Percentiles rank a stretch among this genome's conserved stretches.
Evolutionary conservation across 2,797 vertebrate species (phyloP).

Genomic region (Nannoperca australis): DNA sequence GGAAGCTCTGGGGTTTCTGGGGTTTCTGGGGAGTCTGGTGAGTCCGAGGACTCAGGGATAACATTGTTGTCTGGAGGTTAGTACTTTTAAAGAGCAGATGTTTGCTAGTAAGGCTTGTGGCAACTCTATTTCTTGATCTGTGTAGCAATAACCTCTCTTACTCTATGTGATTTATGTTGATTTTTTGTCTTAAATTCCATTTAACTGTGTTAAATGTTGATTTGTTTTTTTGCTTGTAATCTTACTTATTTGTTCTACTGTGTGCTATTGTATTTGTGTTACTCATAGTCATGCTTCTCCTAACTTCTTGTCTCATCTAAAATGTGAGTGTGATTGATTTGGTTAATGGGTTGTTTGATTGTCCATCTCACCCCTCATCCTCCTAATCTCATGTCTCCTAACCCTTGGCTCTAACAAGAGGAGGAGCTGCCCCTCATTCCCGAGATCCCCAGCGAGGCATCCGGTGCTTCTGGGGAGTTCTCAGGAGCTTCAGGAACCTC

Average conservation of each 20-base stretch:
- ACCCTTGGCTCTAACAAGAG: conserved; percentile 86
- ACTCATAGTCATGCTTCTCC: conserved; percentile 44
- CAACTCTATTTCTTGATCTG: conserved; percentile 11
- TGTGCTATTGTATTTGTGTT: conserved; percentile 45
- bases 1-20: conserved; percentile 79
- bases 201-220: conserved; percentile 80
- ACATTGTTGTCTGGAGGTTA: conserved; percentile 84
- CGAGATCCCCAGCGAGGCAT: conserved; percentile 76
- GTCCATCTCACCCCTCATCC: conserved; percentile 59
- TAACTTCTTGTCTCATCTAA: conserved; percentile 56
- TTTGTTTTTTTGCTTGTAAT: conserved; percentile 6
- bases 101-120: conserved; percentile 12
- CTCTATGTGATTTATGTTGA: conserved; percentile 47
- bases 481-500: conserved; percentile 75
- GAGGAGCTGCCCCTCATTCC: conserved; percentile 76
- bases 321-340: conserved; percentile 56
- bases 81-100: conserved; percentile 68
- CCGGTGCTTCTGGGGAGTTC: conserved; percentile 77
- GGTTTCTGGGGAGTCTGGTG: conserved; percentile 75
- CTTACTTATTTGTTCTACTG: conserved; percentile 33
- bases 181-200: conserved; percentile 62
- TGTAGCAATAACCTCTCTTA: conserved; percentile 27
- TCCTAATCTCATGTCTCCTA: conserved; percentile 76
- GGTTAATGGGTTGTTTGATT: conserved; percentile 60
- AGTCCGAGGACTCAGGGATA: conserved; percentile 73